phyloP scores from a whole-genome alignment of 2,797 vertebrate species.

The Gambelia wislizenii region DNA sequence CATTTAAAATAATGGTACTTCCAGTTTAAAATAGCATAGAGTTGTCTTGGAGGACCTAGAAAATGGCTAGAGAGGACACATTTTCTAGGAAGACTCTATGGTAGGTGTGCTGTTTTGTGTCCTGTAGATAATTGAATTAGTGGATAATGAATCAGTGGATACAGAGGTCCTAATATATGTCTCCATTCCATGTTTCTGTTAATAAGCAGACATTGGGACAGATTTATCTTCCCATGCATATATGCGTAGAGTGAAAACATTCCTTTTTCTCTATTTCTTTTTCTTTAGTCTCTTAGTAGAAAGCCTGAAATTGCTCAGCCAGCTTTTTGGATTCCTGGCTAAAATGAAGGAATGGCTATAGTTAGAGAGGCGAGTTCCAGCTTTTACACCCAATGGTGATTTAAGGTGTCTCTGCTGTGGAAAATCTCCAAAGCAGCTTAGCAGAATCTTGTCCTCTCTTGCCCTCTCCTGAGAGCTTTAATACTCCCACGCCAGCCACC shows the following conservation, averaged over 20 bases:
- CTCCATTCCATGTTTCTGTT: no score
- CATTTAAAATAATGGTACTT: no score
- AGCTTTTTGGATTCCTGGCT: neutral
- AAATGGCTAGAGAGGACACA: no score
- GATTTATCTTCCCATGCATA: no score
- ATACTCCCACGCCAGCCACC: neutral
- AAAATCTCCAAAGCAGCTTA: conserved; percentile 6
- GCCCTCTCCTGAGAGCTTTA: neutral
- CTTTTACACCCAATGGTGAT: neutral
- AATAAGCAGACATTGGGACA: no score
- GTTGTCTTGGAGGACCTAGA: no score
- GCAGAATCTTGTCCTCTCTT: neutral
- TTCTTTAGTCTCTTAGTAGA: neutral
- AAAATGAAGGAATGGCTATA: neutral
- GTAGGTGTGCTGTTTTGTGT: no score
- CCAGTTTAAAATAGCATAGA: no score
- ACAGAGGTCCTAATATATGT: no score
- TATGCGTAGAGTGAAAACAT: neutral
- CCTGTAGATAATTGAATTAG: no score
- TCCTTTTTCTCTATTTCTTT: neutral
- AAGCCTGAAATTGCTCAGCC: neutral
- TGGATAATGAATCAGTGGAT: no score
- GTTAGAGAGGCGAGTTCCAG: neutral
- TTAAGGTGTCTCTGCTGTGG: neutral
- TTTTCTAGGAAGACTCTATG: no score